Base-by-base conservation (phyloP, 2,888 invertebrate genomes). In the Cremastinae sp. region DNA sequence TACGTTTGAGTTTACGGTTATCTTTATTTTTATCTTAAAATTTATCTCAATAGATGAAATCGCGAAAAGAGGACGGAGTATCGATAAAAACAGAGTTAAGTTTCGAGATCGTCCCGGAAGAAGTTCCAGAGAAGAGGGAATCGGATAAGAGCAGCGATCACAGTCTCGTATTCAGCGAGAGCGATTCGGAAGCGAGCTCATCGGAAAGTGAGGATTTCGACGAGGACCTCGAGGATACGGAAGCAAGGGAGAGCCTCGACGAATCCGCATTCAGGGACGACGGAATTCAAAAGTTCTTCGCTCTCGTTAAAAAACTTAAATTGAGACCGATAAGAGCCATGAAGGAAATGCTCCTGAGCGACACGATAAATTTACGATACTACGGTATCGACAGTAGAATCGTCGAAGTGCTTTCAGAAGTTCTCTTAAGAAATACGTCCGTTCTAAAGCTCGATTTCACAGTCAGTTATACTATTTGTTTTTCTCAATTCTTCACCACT, bases 301-400 rank as follows among this genome's bases (percentile, higher is more conserved):
- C 88, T 45, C 18, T 80, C 2, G 71, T 74, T 0, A 78, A 80
- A 2, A 14, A 61, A 10, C 36, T 79, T 34, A 74, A 75, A 18
- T 28, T 85, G 2, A 70, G 72, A 18, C 82, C 86, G 8, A 85
- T 88, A 34, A 47, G 66, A 28, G 78, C 77, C 3, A 49, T 89
- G 61, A 71, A 65, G 10, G 45, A 85, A 1, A 85, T 87, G 83
- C 77, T 89, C 0, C 12, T 62, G 10, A 81, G 80, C 0, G 82
- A 87, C 36, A 74, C 78, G 34, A 71, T 89, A 10, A 79, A 85
- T 84, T 78, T 89, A 2, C 80, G 80, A 53, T 86, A 83, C 70
- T 89, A 87, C 36, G 85, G 86, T 2, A 12, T 89, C 0, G 78
- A 87, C 75, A 75, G 87, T 1, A 80, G 81, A 69, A 74, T 83